Base-by-base conservation (phyloP, 2,888 invertebrate species). In the Phymatocera aterrima region DNA sequence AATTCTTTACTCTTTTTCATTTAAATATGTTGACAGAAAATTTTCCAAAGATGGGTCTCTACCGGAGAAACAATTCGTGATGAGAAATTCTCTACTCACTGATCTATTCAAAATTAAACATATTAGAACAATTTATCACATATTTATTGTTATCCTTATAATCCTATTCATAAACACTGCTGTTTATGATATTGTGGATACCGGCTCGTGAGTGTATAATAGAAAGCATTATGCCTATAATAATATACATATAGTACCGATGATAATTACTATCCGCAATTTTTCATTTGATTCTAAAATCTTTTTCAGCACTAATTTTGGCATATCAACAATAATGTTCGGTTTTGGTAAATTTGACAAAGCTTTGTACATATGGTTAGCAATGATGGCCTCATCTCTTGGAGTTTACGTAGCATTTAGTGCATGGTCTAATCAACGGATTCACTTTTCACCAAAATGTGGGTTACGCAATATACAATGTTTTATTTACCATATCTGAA, bases 121-220 rank as follows among this genome's bases (percentile, higher is more conserved):
- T 90, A 95, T 98, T 85, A 93, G 94, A 84, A 95, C 97, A 2
- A 94, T 98, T 83, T 96, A 97, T 89, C 95, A 97, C 88, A 95
- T 97, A 82, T 97, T 97, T 90, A 93, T 95, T 65, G 95, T 95
- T 21, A 94, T 95, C 82, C 91, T 97, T 46, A 92, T 96, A 77
- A 91, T 95, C 46, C 91, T 97, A 81, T 93, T 96, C 74, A 91
- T 96, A 78, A 95, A 97, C 85, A 95, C 95, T 5, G 91, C 94
- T 24, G 92, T 95, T 12, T 93, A 94, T 85, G 97, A 97, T 87
- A 93, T 95, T 84, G 91, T 96, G 78, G 94, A 95, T 81, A 93
- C 93, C 81, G 96, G 95, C 90, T 93, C 93, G 97, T 96, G 92
- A 94, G 95, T 92, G 82, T 15, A n/a, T 15, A 28, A 75, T 34